Percentiles rank a stretch among this genome's conserved stretches.
phyloP scores from a whole-genome alignment of 1,140 invertebrate species.

The Drosophila bifasciata region DNA sequence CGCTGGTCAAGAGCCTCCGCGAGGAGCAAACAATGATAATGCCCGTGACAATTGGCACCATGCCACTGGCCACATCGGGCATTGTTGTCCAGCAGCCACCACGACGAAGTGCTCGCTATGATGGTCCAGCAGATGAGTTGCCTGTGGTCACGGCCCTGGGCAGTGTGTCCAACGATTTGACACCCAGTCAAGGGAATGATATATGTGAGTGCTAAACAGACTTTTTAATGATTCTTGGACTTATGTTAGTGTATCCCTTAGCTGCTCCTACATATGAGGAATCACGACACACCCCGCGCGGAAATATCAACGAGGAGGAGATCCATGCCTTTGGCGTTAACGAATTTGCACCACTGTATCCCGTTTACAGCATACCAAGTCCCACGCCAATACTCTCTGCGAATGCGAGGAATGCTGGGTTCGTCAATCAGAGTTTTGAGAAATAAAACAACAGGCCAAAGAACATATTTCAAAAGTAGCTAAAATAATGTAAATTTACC shows the following conservation, averaged over 20 bases:
- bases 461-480: too few relatives aligned
- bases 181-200: slow-evolving; percentile 31
- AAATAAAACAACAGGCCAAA: slow-evolving; percentile 39
- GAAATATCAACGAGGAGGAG: slow-evolving; percentile 80
- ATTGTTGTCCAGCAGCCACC: slow-evolving; percentile 71
- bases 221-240: not conserved
- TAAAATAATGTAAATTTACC: too few relatives aligned
- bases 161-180: slow-evolving; percentile 31
- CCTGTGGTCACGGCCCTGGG: slow-evolving; percentile 54
- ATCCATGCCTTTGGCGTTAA: slow-evolving; percentile 66
- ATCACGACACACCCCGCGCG: slow-evolving; percentile 59
- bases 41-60: slow-evolving; percentile 86
- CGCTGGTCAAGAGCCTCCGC: slow-evolving; percentile 79
- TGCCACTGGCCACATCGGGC: slow-evolving; percentile 82
- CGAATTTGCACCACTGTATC: slow-evolving; percentile 79
- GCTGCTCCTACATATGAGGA: slow-evolving; percentile 70
- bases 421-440: slow-evolving; percentile 59
- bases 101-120: slow-evolving; percentile 57
- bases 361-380: slow-evolving; percentile 71
- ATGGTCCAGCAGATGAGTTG: slow-evolving; percentile 46
- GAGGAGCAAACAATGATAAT: slow-evolving; percentile 85
- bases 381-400: slow-evolving; percentile 54
- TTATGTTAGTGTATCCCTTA: slow-evolving; percentile 4
- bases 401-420: slow-evolving; percentile 47
- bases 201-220: slow-evolving; percentile 41